phyloP scores from a whole-genome alignment of 2,113 vertebrate species.

The Syrmaticus mikado region DNA sequence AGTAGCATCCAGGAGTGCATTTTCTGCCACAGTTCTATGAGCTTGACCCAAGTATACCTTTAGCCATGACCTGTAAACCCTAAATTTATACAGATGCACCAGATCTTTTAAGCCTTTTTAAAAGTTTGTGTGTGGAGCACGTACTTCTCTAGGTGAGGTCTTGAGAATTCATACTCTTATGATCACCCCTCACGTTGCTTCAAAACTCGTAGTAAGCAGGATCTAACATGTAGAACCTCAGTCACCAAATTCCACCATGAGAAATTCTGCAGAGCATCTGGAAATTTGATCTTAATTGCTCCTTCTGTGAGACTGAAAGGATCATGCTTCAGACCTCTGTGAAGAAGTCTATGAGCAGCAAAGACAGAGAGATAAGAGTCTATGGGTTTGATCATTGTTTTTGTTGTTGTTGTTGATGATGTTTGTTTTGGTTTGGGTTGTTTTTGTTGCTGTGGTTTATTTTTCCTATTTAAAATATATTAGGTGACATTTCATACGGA shows the following conservation, averaged over 20 bases:
- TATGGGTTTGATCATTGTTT: not conserved
- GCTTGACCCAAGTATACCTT: not conserved
- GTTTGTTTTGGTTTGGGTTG: rapidly evolving
- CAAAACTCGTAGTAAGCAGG: not conserved
- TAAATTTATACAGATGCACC: too few species aligned
- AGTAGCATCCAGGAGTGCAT: not conserved
- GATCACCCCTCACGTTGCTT: not conserved
- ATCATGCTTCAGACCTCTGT: not conserved
- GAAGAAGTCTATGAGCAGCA: not conserved
- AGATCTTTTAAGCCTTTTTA: not conserved
- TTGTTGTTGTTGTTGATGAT: not conserved
- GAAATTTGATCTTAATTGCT: rapidly evolving
- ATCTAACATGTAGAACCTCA: not conserved
- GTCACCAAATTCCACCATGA: rapidly evolving
- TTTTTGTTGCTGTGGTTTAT: not conserved
- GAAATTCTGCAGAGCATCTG: not conserved
- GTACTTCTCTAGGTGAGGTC: not conserved
- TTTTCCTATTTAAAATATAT: not conserved
- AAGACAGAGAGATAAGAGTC: not conserved
- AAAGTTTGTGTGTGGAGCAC: not conserved
- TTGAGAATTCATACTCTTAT: not conserved
- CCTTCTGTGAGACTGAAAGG: not conserved
- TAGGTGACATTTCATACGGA: not conserved
- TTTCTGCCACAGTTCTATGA: not conserved
- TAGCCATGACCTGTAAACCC: not conserved